Evolutionary conservation across 2,797 vertebrate genomes (phyloP).

Genomic region (Sebastes variabilis): DNA sequence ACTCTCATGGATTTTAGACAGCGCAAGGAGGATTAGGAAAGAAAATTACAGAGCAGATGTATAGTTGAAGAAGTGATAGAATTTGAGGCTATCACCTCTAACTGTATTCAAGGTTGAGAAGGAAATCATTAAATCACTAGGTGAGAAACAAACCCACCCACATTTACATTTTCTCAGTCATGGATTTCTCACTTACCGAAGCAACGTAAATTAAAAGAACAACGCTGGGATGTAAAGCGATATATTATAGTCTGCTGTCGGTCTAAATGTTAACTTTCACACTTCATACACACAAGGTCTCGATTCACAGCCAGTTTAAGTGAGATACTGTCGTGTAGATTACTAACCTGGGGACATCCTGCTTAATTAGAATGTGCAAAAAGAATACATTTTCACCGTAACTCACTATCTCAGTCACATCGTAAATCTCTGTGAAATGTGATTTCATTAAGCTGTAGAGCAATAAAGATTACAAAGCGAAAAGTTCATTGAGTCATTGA

Average conservation of each 20-base stretch:
- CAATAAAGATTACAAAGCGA: slow-evolving; percentile 70
- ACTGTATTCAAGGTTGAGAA: slow-evolving; percentile 27
- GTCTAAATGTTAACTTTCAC: slow-evolving; percentile 10
- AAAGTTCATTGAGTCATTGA: slow-evolving; percentile 66
- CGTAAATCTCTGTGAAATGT: slow-evolving; percentile 72
- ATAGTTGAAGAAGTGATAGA: not conserved
- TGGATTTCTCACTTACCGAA: not conserved
- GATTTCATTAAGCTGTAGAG: slow-evolving; percentile 69
- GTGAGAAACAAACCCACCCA: slow-evolving; percentile 8
- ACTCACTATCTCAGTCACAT: slow-evolving; percentile 49
- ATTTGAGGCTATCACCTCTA: not conserved
- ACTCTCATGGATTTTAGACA: not conserved
- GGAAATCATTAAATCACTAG: slow-evolving; percentile 30
- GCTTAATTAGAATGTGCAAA: slow-evolving; percentile 42
- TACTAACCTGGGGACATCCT: slow-evolving; percentile 13
- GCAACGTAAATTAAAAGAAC: not conserved
- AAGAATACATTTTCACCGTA: slow-evolving; percentile 47
- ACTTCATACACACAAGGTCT: not conserved
- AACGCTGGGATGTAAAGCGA: not conserved
- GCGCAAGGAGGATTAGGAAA: not conserved
- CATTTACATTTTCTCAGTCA: slow-evolving; percentile 1
- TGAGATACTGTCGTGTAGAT: slow-evolving; percentile 1
- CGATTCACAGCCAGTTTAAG: not conserved
- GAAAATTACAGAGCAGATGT: not conserved
- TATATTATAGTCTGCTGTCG: not conserved